Evolutionary conservation across 2,888 invertebrate species (phyloP), one percentile per base, ranked within the genome.

Genomic region (Crepidodera aurea): DNA sequence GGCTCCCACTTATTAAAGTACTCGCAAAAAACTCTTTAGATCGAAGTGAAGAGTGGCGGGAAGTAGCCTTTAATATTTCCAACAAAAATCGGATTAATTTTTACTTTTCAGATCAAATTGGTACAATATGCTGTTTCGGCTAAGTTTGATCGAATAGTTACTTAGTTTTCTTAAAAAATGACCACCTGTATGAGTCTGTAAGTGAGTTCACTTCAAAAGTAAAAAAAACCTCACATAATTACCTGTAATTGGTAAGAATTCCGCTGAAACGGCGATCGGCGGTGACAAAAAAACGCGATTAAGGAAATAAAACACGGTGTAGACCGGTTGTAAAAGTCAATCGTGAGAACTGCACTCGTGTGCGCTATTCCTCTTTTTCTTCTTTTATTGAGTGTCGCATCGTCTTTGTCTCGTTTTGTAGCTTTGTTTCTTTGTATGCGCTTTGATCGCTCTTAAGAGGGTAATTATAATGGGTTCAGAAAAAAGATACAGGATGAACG

Each of bases 181-280:
- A 60, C 56, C 64, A 64, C 60, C 56, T 64, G 64, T 63, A 51
- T 58, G 48, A n/a, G 61, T 64, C 46, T 25, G 53, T 53, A 60
- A 51, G 54, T 51, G 18, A 18, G 39, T 37, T 10, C 25, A 13
- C 13, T 37, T 44, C 44, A 13, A 19, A 10, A 16, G 22, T 39
- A 37, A 54, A 59, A 67, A 67, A 66, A 63, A 44, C 4, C 53
- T 57, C 62, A 68, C 61, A 72, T 76, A 76, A 77, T 77, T 73
- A 74, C 73, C 67, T 71, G 73, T 77, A 76, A 77, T 77, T 76
- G 75, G 76, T 74, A 70, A 73, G 73, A 72, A 75, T 77, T 69
- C 71, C 75, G 71, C 51, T 71, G 69, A 74, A 75, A 76, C 73
- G 73, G 72, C 70, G 69, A 72, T 69, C 66, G 69, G 57, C 71